Base-by-base conservation (phyloP, 2,113 vertebrate species). In the Sinocyclocheilus maitianheensis region DNA sequence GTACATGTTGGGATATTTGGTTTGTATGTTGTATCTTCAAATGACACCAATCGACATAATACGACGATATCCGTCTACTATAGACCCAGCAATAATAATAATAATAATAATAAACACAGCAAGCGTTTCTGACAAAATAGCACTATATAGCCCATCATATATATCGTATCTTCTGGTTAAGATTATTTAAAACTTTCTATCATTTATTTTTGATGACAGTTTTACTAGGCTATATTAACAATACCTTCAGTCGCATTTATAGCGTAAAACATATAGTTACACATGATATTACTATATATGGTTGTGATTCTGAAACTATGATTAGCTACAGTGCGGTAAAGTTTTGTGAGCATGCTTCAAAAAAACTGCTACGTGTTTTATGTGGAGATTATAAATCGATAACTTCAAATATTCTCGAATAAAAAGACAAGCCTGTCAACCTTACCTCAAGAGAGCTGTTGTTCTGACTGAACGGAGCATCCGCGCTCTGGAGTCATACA, bases 381-480 rank as follows among this genome's bases (percentile, higher is more conserved):
- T 43, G 37, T 22, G 4, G 0, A 43, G 69, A 71, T 40, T 10
- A 30, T 30, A 20, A 37, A 5, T 79, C 5, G 43, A 4, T n/a
- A 79, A 53, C 2, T 60, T 13, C 40, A 78, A 58, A 22, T 13
- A 14, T 13, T 37, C 2, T 7, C 12, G 7, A 43, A 40, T 53
- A 40, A 24, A 79, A 16, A 37, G 10, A 18, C 11, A 60, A 37
- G 37, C 18, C 65, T 5, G 3, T 62, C 2, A 5, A 10, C 22
- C 58, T 80, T 80, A 80, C 77, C 77, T 80, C n/a, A 22, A 62
- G 11, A 24, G 22, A 24, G 20, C 20, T 62, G 77, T 9, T 24
- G 12, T 40, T 43, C 2, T 2, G 34, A 3, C 5, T 43, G 22
- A 43, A 80, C 5, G 1, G 0, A 60, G 51, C 1, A 18, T 22